Evolutionary conservation across 2,113 vertebrate species (phyloP).

Genomic region (Halcyon malimbica): DNA sequence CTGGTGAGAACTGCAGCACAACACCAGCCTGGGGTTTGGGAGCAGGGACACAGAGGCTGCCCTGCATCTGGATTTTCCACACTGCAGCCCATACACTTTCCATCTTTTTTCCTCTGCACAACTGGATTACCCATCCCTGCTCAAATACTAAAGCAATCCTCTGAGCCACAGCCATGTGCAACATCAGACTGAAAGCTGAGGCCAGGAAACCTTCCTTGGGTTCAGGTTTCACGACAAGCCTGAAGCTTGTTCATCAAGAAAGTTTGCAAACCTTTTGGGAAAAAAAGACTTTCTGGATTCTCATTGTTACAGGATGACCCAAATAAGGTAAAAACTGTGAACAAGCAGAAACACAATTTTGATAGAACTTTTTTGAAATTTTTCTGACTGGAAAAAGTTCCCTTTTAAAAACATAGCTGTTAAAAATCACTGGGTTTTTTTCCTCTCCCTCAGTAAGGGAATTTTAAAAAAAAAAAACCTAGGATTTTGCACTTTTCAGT

Average conservation of each 20-base stretch:
- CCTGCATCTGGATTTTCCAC: constrained; percentile 28
- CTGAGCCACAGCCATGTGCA: constrained; percentile 44
- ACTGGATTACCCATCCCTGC: constrained; percentile 43
- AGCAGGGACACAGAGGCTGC: not conserved
- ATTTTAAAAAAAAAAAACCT: not conserved
- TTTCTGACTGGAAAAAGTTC: not conserved
- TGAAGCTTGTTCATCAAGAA: constrained; percentile 13
- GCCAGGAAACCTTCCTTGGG: constrained; percentile 55
- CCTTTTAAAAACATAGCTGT: not conserved
- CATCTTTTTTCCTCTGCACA: constrained; percentile 2
- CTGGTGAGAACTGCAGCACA: not conserved
- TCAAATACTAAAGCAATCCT: not conserved
- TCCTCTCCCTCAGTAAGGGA: not conserved
- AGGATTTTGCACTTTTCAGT: not conserved
- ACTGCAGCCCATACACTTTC: not conserved
- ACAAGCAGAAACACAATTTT: not conserved
- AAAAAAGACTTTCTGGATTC: not conserved
- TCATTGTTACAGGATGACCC: not conserved
- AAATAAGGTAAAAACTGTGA: not conserved
- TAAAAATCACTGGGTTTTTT: not conserved
- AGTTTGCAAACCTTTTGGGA: not conserved
- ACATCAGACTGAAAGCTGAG: constrained; percentile 38
- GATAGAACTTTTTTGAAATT: not conserved
- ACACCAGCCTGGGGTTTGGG: not conserved
- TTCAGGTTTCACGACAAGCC: constrained; percentile 46